These are phyloP conservation scores for Charaxes varanes DNA, from an alignment of 1,140 invertebrate genomes.

Conservation along the genomic window DNA sequence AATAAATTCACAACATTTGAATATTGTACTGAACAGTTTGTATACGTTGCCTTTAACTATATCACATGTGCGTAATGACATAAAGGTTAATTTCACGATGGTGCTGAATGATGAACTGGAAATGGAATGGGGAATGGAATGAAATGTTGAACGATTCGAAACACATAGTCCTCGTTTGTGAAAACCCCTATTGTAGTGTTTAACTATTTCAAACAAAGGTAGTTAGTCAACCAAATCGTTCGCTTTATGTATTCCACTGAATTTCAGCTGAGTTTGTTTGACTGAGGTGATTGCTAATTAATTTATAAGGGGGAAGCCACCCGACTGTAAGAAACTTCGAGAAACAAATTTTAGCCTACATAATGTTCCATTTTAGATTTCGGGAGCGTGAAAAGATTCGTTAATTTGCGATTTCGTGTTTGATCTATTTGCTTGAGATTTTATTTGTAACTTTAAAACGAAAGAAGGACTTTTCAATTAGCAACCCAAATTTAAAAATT, in stretches of 20 bases:
- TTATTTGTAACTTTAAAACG: slow-evolving; percentile 10
- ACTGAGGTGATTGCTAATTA: slow-evolving; percentile 42
- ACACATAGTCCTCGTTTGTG: slow-evolving; percentile 5
- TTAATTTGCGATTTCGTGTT: slow-evolving; percentile 8
- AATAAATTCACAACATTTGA: too few relatives aligned
- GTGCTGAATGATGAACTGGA: too few relatives aligned
- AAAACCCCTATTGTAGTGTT: slow-evolving; percentile 19
- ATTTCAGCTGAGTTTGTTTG: slow-evolving; percentile 25
- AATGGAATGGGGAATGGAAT: too few relatives aligned
- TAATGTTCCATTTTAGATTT: slow-evolving; percentile 22
- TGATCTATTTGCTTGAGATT: slow-evolving; percentile 4
- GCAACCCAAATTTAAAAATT: too few relatives aligned
- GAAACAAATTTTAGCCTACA: slow-evolving; percentile 30
- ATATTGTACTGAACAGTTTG: too few relatives aligned
- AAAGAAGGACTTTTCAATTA: too few relatives aligned
- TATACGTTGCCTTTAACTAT: too few relatives aligned
- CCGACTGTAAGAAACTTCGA: slow-evolving; percentile 26
- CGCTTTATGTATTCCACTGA: slow-evolving; percentile 28
- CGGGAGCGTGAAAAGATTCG: slow-evolving; percentile 11
- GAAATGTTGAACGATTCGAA: slow-evolving; percentile 3
- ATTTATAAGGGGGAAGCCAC: slow-evolving; percentile 36
- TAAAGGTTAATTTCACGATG: too few relatives aligned
- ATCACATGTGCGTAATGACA: too few relatives aligned
- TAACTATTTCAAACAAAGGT: slow-evolving; percentile 27
- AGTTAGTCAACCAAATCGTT: slow-evolving; percentile 31